These are phyloP conservation scores for Cololabis saira DNA, from an alignment of 2,113 vertebrate genomes.

Conservation along the genomic window DNA sequence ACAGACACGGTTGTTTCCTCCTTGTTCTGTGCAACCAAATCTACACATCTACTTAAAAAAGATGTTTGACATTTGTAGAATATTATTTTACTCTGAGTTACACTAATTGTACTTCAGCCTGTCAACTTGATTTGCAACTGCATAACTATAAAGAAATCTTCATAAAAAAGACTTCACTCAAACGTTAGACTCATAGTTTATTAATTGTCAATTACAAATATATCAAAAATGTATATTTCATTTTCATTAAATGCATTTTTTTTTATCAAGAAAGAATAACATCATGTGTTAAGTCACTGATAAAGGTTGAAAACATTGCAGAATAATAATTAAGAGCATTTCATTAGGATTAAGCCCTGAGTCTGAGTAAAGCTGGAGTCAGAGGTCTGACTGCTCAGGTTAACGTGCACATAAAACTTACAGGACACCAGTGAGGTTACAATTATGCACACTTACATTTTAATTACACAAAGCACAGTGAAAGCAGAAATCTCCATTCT, in stretches of 20 bases:
- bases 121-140: no score
- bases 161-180: no score
- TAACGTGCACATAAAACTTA: conserved; percentile 2
- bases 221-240: neutral
- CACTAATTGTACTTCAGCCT: no score
- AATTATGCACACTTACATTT: neutral
- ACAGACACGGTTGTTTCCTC: conserved; percentile 22
- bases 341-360: conserved; percentile 45
- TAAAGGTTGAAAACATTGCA: neutral
- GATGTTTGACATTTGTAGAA: neutral
- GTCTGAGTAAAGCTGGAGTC: neutral
- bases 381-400: neutral
- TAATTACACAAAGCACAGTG: conserved; percentile 26
- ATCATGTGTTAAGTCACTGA: neutral
- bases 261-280: conserved; percentile 1
- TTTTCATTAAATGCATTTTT: neutral
- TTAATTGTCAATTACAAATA: no score
- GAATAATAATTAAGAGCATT: neutral
- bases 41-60: neutral
- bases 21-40: neutral
- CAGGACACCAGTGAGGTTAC: conserved; percentile 5
- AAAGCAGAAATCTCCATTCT: conserved; percentile 28
- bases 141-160: no score
- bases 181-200: no score
- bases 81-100: neutral